Evolutionary conservation across 2,888 invertebrate species (phyloP).

Genomic region (Phlogophora meticulosa): DNA sequence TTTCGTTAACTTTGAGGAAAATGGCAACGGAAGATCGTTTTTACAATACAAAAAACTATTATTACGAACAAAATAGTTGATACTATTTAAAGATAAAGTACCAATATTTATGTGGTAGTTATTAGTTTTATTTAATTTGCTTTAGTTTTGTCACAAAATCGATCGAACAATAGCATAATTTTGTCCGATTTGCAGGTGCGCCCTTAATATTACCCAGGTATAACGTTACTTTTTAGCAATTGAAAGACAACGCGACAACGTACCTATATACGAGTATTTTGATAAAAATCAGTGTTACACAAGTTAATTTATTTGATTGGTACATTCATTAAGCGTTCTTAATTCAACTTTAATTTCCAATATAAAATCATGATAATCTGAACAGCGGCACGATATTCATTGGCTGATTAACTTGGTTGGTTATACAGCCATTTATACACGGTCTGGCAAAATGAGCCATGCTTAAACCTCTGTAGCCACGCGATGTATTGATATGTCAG

Average conservation of each 20-base stretch:
- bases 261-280: not conserved
- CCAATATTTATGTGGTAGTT: too few relatives aligned
- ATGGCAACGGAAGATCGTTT: too few relatives aligned
- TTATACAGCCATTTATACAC: slow-evolving; percentile 42
- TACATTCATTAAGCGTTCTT: not conserved
- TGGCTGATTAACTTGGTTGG: slow-evolving; percentile 41
- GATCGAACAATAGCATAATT: too few relatives aligned
- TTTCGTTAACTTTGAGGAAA: too few relatives aligned
- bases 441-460: slow-evolving; percentile 31
- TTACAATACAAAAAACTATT: too few relatives aligned
- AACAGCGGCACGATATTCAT: slow-evolving; percentile 34
- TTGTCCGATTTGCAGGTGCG: too few relatives aligned
- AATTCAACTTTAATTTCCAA: slow-evolving; percentile 38
- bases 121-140: too few relatives aligned
- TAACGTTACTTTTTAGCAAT: not conserved
- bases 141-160: too few relatives aligned
- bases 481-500: slow-evolving; percentile 18
- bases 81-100: too few relatives aligned
- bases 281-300: not conserved
- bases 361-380: slow-evolving; percentile 51
- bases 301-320: slow-evolving; percentile 12
- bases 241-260: not conserved
- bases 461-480: slow-evolving; percentile 18
- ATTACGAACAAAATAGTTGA: too few relatives aligned
- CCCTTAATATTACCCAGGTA: too few relatives aligned